phyloP scores from a whole-genome alignment of 2,113 vertebrate species.

The Thalassarche chlororhynchos region DNA sequence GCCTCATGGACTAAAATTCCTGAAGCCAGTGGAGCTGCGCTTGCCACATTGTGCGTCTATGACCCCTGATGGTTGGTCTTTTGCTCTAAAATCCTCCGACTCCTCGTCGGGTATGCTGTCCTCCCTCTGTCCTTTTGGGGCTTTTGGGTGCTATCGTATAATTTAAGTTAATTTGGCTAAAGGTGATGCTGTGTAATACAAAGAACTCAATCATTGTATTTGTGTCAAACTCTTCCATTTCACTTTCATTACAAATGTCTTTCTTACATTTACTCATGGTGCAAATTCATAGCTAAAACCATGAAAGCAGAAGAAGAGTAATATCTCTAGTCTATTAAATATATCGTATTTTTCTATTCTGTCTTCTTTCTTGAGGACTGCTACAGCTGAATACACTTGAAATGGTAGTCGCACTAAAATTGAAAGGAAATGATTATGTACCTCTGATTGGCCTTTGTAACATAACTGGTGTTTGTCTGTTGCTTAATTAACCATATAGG shows the following conservation, averaged over 20 bases:
- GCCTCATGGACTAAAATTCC: constrained; percentile 98
- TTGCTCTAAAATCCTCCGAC: constrained; percentile 99
- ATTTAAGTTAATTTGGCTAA: constrained; percentile 70
- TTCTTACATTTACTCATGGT: constrained; percentile 48
- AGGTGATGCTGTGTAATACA: constrained; percentile 54
- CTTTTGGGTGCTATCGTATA: constrained; percentile 86
- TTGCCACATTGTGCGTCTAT: constrained; percentile 99
- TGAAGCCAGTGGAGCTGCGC: constrained; percentile 99
- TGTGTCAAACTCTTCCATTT: constrained; percentile 61
- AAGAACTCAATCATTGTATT: constrained; percentile 67
- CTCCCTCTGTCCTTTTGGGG: constrained; percentile 93
- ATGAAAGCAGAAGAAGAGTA: constrained; percentile 29
- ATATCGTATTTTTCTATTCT: constrained; percentile 61
- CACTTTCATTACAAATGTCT: constrained; percentile 71
- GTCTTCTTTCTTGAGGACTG: constrained; percentile 70
- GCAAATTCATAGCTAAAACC: constrained; percentile 54
- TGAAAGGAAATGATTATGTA: constrained; percentile 60
- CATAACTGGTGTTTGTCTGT: constrained; percentile 44
- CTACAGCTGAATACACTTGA: constrained; percentile 69
- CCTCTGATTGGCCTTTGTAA: constrained; percentile 67
- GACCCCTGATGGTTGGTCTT: constrained; percentile 99
- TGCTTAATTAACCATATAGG: constrained; percentile 59
- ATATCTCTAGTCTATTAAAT: constrained; percentile 54
- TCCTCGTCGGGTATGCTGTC: constrained; percentile 99
- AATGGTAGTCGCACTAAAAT: constrained; percentile 61